Base-by-base conservation (phyloP, 35 echinoderm and acorn worm genomes). In the Diadema setosum region DNA sequence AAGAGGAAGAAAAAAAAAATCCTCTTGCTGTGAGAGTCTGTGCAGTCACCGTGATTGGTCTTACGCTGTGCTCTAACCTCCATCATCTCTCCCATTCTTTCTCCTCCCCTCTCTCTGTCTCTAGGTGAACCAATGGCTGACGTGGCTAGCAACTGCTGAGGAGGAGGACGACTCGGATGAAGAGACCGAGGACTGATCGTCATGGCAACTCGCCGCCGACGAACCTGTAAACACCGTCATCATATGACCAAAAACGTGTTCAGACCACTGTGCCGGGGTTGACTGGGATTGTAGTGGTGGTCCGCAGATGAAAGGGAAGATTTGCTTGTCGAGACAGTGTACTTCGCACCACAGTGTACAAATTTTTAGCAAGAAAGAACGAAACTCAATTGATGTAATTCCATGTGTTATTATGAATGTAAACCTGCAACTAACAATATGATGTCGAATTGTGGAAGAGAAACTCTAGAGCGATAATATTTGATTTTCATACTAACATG, bases 61-160 rank as follows among this genome's bases (percentile, higher is more conserved):
- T n/a, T n/a, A n/a, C n/a, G n/a, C n/a, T n/a, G n/a, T n/a, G n/a
- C n/a, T n/a, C n/a, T n/a, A n/a, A n/a, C n/a, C n/a, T n/a, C n/a
- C n/a, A n/a, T n/a, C n/a, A n/a, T 12, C 76, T 99, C 1, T 99
- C 95, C 75, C 95, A 97, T 91, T 91, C 93, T 67, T 74, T 83
- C 58, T 37, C 23, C 43, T 64, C 59, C 15, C 43, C 36, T 70
- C 5, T 58, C 5, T 81, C 32, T 40, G 1, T 70, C 37, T 15
- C 8, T 50, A 99, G 92, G 96, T 99, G 9, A 99, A 99, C 87
- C 92, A 94, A 35, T 99, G 96, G 96, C 85, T 99, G 63, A 99
- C 87, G 45, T 99, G 96, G 96, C 90, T 99, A 20, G 96, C 92
- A 25, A 99, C 96, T 41, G 96, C 96, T 12, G 96, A 99, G 52